A percentile compares a stretch with the other conserved stretches of the same genome.
phyloP scores from a whole-genome alignment of 1,140 invertebrate species.

The Aporrectodea caliginosa region DNA sequence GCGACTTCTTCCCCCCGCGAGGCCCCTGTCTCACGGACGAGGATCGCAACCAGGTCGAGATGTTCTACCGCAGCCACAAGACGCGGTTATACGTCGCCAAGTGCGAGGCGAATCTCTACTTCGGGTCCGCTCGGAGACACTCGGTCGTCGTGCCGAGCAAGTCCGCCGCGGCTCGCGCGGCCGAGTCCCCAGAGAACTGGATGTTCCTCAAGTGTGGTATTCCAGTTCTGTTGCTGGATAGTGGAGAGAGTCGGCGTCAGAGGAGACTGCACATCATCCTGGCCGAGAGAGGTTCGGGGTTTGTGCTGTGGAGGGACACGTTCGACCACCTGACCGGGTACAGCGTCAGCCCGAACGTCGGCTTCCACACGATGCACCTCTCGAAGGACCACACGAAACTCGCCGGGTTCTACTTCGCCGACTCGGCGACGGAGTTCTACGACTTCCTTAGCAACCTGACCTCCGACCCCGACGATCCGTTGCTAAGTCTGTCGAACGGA shows the following conservation, averaged over 20 bases:
- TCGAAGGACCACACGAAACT: conserved; percentile 64
- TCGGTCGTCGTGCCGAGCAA: not conserved
- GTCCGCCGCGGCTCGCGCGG: conserved; percentile 7
- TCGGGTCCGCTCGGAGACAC: conserved; percentile 51
- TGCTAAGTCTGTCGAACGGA: conserved; percentile 61
- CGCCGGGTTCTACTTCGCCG: conserved; percentile 73
- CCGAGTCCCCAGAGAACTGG: conserved; percentile 62
- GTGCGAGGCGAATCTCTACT: conserved; percentile 74
- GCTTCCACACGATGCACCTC: conserved; percentile 78
- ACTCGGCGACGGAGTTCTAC: conserved; percentile 68
- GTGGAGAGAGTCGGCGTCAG: conserved; percentile 65
- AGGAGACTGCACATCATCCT: conserved; percentile 71
- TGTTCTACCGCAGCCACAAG: conserved; percentile 73
- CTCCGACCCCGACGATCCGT: conserved; percentile 74
- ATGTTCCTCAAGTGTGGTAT: conserved; percentile 74
- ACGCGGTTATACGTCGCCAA: conserved; percentile 74
- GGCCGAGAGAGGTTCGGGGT: conserved; percentile 77
- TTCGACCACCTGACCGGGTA: conserved; percentile 66
- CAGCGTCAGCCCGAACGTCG: conserved; percentile 51
- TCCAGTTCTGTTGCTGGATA: conserved; percentile 73
- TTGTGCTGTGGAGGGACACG: conserved; percentile 79
- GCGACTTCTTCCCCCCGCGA: not conserved
- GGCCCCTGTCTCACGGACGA: conserved; percentile 60
- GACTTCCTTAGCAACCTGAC: conserved; percentile 67
- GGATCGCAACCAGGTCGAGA: conserved; percentile 72